These are phyloP conservation scores for Myiothlypis chrysogaster DNA, from an alignment of 2,797 vertebrate genomes.

Conservation along the genomic window DNA sequence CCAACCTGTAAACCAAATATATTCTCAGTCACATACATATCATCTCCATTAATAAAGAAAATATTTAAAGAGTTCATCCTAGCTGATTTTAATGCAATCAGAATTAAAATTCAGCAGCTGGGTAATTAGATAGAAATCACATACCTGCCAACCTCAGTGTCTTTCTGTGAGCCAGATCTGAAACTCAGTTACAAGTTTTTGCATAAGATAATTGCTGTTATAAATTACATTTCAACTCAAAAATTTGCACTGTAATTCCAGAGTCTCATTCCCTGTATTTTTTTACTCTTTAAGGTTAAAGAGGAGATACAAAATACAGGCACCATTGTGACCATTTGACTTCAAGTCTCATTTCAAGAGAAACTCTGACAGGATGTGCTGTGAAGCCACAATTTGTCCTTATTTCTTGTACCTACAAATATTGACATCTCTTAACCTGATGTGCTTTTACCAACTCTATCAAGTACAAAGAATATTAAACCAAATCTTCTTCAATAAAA, in stretches of 20 bases:
- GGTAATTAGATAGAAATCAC: background rate
- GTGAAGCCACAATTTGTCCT: background rate
- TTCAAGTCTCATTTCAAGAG: background rate
- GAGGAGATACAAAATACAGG: background rate
- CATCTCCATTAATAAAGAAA: background rate
- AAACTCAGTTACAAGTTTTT: background rate
- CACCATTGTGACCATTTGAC: background rate
- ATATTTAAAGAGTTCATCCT: background rate
- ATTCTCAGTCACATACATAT: background rate
- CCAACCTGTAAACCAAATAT: background rate
- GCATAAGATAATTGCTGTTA: background rate
- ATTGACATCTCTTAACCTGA: background rate
- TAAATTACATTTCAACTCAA: background rate
- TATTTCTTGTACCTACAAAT: background rate
- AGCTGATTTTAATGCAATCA: background rate
- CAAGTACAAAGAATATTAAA: background rate
- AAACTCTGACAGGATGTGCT: background rate
- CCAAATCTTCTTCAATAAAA: background rate
- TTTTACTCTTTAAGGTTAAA: background rate
- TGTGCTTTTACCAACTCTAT: background rate
- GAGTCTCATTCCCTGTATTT: background rate
- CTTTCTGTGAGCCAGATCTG: background rate
- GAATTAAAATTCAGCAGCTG: background rate
- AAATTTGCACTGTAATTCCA: background rate
- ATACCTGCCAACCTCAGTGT: background rate